These are phyloP conservation scores for Hylyphantes graminicola DNA, from an alignment of 1,140 invertebrate species.

Conservation along the genomic window DNA sequence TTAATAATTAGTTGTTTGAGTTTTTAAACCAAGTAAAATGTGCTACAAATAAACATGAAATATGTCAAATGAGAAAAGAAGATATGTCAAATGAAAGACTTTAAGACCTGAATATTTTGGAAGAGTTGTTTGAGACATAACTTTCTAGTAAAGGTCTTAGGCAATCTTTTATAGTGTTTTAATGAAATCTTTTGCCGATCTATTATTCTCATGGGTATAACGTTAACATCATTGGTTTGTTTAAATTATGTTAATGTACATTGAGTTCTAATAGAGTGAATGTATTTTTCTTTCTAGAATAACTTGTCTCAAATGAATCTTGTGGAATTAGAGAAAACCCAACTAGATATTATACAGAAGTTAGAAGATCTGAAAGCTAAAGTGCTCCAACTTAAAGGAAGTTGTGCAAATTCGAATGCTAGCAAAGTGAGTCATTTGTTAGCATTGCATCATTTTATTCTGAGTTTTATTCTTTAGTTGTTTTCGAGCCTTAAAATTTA, in stretches of 20 bases:
- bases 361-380: constrained; percentile 53
- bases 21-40: too few species aligned
- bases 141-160: background rate
- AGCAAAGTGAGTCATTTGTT: constrained; percentile 4
- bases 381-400: constrained; percentile 26
- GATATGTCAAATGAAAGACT: too few species aligned
- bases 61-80: too few species aligned
- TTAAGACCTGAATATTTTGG: too few species aligned
- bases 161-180: background rate
- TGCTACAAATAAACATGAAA: too few species aligned
- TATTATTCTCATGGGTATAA: background rate
- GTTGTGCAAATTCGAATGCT: background rate
- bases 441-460: background rate
- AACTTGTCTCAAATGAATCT: constrained; percentile 7
- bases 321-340: constrained; percentile 36
- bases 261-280: background rate
- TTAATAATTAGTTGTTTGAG: too few species aligned
- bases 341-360: constrained; percentile 44
- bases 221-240: background rate
- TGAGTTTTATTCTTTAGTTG: background rate
- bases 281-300: constrained; percentile 1
- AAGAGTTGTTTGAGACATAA: background rate
- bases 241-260: background rate
- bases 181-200: background rate
- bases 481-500: background rate